phyloP scores from a whole-genome alignment of 2,113 vertebrate genomes.

The Aix galericulata region DNA sequence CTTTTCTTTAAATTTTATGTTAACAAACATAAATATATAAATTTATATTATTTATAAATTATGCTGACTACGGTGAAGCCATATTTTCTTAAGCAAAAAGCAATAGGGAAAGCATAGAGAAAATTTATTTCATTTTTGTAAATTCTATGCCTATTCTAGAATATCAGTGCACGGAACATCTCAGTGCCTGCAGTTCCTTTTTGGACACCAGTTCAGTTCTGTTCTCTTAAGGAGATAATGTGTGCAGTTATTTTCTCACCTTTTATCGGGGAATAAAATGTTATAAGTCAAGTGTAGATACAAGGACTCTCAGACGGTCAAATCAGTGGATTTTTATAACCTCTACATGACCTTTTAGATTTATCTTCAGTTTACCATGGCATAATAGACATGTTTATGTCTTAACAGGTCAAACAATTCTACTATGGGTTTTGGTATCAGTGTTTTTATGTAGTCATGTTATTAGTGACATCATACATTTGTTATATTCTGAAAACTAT shows the following conservation, averaged over 20 bases:
- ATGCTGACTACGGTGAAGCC: background rate
- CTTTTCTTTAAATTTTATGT: background rate
- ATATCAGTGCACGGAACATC: background rate
- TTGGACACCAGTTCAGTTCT: background rate
- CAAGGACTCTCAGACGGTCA: background rate
- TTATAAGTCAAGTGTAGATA: background rate
- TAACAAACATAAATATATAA: background rate
- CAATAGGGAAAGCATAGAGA: background rate
- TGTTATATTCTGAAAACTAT: background rate
- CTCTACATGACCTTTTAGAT: background rate
- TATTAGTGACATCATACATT: background rate
- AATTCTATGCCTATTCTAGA: background rate
- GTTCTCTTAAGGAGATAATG: background rate
- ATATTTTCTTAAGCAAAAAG: background rate
- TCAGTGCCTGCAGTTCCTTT: background rate
- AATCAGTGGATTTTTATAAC: background rate
- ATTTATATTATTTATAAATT: background rate
- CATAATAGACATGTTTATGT: background rate
- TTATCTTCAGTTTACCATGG: background rate
- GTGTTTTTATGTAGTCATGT: background rate
- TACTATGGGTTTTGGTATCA: background rate
- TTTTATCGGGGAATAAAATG: background rate
- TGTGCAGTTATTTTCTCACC: background rate
- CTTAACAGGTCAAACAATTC: background rate
- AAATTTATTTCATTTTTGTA: background rate